Percentiles rank a stretch among this genome's conserved stretches.
These are phyloP conservation scores for Diachasma alloeum DNA, from an alignment of 1,140 invertebrate genomes.

Conservation along the genomic window DNA sequence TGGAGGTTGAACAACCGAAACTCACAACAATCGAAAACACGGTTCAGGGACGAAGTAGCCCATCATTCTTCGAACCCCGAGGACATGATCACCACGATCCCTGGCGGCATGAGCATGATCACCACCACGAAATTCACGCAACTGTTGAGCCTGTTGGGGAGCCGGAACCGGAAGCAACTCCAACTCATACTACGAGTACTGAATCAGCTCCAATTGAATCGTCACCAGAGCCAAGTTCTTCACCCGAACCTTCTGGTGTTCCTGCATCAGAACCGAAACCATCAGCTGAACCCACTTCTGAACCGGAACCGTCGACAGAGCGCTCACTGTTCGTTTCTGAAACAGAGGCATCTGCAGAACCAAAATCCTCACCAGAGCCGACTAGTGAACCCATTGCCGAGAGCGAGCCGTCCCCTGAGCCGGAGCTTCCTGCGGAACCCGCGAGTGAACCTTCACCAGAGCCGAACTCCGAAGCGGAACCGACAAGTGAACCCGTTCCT, in stretches of 20 bases:
- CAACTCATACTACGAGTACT: slow-evolving; percentile 41
- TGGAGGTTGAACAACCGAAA: slow-evolving; percentile 38
- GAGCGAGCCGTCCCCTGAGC: not conserved
- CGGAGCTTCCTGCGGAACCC: slow-evolving; percentile 1
- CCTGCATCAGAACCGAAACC: slow-evolving; percentile 41
- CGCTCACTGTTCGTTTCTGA: slow-evolving; percentile 23
- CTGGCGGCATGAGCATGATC: slow-evolving; percentile 37
- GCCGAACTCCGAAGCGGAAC: slow-evolving; percentile 39
- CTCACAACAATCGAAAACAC: slow-evolving; percentile 38
- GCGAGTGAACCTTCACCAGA: slow-evolving; percentile 43
- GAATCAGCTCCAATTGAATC: slow-evolving; percentile 37
- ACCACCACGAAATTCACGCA: not conserved
- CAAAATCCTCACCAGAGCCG: slow-evolving; percentile 40
- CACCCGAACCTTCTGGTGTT: slow-evolving; percentile 36
- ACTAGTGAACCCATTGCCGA: not conserved
- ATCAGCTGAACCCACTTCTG: slow-evolving; percentile 44
- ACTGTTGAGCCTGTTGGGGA: not conserved
- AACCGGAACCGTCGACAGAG: slow-evolving; percentile 45
- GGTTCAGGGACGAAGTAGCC: slow-evolving; percentile 56
- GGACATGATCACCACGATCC: slow-evolving; percentile 38
- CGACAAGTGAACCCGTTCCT: slow-evolving; percentile 30
- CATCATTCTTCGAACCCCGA: slow-evolving; percentile 56
- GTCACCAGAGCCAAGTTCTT: slow-evolving; percentile 47
- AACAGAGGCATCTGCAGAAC: slow-evolving; percentile 16
- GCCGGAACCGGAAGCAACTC: slow-evolving; percentile 44